Percentiles rank a stretch among this genome's conserved stretches.
Conservation (phyloP, 1,140 invertebrate genomes). For the Aphelenchoides besseyi region DNA sequence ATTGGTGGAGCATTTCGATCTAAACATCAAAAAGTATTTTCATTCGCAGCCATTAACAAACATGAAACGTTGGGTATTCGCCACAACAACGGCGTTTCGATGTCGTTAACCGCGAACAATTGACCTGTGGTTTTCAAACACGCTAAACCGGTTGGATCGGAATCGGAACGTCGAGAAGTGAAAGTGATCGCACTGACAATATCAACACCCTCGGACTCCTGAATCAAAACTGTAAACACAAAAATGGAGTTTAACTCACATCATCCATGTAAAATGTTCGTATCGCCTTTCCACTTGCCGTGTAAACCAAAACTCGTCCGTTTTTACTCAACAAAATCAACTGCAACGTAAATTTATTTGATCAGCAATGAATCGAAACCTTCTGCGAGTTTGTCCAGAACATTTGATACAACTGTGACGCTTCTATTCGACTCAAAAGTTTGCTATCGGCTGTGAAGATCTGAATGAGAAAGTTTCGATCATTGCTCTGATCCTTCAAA, state of each 20-base stretch:
- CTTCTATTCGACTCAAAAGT: neutral
- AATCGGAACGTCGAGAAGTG: neutral
- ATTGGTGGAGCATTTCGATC: neutral
- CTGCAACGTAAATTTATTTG: neutral
- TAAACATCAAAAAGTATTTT: neutral
- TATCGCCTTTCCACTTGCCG: neutral
- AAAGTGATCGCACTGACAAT: constrained; percentile 7
- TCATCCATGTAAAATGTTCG: constrained; percentile 14
- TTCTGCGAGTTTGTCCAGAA: constrained; percentile 21
- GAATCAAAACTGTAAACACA: neutral
- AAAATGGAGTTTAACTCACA: neutral
- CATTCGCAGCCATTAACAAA: neutral
- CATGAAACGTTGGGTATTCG: constrained; percentile 10
- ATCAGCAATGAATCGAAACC: neutral
- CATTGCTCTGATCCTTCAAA: neutral
- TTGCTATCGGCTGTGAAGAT: constrained; percentile 5
- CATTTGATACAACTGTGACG: constrained; percentile 8
- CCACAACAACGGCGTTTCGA: constrained; percentile 15
- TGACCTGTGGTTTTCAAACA: constrained; percentile 16
- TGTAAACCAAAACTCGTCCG: constrained; percentile 21
- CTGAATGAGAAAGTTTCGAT: neutral
- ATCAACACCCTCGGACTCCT: constrained; percentile 10
- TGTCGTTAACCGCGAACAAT: constrained; percentile 15
- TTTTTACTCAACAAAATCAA: constrained; percentile 19
- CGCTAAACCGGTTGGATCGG: neutral